Base-by-base conservation (phyloP, 2,888 invertebrate species). In the Gnatocerus cornutus region DNA sequence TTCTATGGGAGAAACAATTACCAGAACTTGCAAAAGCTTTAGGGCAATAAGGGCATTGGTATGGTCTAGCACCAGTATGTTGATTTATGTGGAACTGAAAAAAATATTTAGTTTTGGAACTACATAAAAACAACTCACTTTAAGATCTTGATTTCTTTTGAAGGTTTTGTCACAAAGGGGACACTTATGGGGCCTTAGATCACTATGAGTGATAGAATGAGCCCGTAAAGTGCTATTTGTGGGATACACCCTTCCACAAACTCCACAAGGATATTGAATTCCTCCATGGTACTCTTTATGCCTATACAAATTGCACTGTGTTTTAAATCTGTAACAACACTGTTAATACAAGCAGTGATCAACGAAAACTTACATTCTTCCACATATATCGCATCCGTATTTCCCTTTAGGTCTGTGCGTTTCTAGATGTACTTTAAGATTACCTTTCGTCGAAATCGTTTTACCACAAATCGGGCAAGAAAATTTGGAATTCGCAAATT, bases 101-200 rank as follows among this genome's bases (percentile, higher is more conserved):
- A 63, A 53, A 69, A 68, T 13, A 9, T 50, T 10, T 6, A 41
- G 3, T 41, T 3, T 41, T 41, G 5, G 10, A 12, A 5, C 2
- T 4, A 7, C n/a, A n/a, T 41, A 7, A 41, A 9, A 9, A 12
- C 41, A 41, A 41, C 41, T 75, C 84, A 90, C 90, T 87, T 92
- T 92, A 72, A 92, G 86, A 82, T 92, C 92, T 83, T 92, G 92
- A 81, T 91, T 92, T 73, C 92, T 86, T 80, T 92, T 92, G 79
- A 92, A 92, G 14, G 89, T 90, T 82, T 92, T 92, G 79, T 90
- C 89, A 82, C 92, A 92, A 55, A 90, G 83, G 33, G 89, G 87
- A 78, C 92, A 92, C 68, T 90, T 87, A 78, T 90, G 92, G 0
- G 92, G 92, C 75, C 91, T 86, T 50, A 91, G 86, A 80, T 88